Evolutionary conservation across 1,140 invertebrate genomes (phyloP).

Genomic region (Amphibalanus amphitrite): DNA sequence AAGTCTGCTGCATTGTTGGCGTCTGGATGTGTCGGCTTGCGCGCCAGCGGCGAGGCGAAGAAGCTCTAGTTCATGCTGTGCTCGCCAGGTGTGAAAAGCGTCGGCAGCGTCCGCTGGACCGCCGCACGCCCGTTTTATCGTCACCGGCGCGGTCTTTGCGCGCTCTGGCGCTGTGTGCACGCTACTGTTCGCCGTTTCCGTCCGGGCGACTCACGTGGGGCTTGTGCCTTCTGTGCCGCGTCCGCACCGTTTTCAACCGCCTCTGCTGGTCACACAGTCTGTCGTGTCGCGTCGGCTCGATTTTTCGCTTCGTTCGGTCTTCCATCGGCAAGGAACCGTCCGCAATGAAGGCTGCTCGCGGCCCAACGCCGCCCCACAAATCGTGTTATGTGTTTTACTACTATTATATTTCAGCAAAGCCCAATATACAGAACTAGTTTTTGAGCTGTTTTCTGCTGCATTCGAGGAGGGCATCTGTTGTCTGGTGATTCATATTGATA

Average conservation of each 20-base stretch:
- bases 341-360: background rate
- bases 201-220: background rate
- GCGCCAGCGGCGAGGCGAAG: too few species aligned
- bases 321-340: background rate
- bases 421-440: background rate
- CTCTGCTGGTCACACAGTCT: background rate
- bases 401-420: background rate
- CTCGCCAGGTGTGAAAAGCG: too few species aligned
- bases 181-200: background rate
- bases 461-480: too few species aligned
- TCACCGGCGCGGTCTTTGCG: too few species aligned
- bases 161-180: too few species aligned
- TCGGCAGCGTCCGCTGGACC: background rate
- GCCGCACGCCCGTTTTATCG: background rate
- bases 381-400: background rate
- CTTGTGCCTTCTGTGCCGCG: background rate
- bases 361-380: background rate
- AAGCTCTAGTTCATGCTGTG: too few species aligned
- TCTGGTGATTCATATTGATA: too few species aligned
- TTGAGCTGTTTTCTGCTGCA: slow-evolving; percentile 37
- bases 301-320: too few species aligned
- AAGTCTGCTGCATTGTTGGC: background rate
- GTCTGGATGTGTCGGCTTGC: too few species aligned
- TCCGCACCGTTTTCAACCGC: background rate
- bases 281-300: background rate